Evolutionary conservation across 2,888 invertebrate genomes (phyloP).

Genomic region (Drosophila subquinaria): DNA sequence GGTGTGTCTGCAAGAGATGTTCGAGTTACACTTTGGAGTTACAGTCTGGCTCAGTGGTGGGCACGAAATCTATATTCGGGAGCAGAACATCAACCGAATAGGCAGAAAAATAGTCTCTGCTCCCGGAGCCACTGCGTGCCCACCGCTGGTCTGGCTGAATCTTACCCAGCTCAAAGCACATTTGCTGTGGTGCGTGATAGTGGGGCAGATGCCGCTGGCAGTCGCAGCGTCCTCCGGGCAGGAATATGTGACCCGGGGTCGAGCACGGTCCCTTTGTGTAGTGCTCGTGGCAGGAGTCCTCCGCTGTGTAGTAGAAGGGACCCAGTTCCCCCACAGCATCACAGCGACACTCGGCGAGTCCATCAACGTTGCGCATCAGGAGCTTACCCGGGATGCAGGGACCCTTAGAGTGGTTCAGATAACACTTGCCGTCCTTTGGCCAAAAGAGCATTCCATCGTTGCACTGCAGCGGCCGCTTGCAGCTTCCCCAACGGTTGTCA

Average conservation of each 20-base stretch:
- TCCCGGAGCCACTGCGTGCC: too few relatives aligned
- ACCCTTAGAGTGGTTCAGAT: conserved; percentile 89
- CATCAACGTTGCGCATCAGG: conserved; percentile 87
- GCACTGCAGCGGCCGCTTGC: conserved; percentile 89
- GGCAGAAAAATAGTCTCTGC: too few relatives aligned
- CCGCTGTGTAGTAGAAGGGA: conserved; percentile 87
- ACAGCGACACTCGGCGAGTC: conserved; percentile 90
- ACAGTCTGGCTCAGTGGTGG: background rate
- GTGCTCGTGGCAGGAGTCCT: conserved; percentile 91
- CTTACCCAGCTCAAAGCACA: conserved; percentile 91
- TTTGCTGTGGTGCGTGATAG: conserved; percentile 89
- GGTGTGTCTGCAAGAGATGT: conserved; percentile 87
- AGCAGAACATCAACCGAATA: too few relatives aligned
- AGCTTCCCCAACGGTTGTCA: conserved; percentile 89
- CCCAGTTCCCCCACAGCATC: conserved; percentile 86
- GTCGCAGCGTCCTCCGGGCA: conserved; percentile 91
- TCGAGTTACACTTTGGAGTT: background rate
- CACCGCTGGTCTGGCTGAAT: too few relatives aligned
- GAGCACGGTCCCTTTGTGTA: conserved; percentile 93
- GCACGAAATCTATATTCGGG: too few relatives aligned
- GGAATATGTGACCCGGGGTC: conserved; percentile 90
- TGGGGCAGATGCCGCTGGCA: conserved; percentile 91
- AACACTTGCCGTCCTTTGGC: conserved; percentile 92
- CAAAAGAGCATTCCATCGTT: conserved; percentile 90
- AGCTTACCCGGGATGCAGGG: conserved; percentile 92